A percentile compares a stretch with the other conserved stretches of the same genome.
Evolutionary conservation across 1,140 invertebrate genomes (phyloP).

Genomic region (Bombus balteatus): DNA sequence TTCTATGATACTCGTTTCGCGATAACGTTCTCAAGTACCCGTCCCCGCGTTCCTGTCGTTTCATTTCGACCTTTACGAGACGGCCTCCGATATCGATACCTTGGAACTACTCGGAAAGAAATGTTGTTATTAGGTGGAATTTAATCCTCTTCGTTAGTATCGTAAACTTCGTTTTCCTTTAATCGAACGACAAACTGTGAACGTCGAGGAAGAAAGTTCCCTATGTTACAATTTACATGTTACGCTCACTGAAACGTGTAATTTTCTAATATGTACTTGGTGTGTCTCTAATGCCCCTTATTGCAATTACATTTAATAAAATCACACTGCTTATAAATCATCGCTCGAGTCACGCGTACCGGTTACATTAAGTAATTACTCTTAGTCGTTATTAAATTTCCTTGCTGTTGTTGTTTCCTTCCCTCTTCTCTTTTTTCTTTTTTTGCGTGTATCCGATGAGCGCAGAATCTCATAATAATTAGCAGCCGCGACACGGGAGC

Average conservation of each 20-base stretch:
- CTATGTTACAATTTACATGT: not conserved
- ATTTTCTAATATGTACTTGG: not conserved
- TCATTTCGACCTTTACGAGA: slow-evolving; percentile 68
- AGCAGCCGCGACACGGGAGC: slow-evolving; percentile 25
- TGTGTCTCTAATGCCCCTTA: too few relatives aligned
- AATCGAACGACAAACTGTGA: slow-evolving; percentile 12
- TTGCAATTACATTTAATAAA: not conserved
- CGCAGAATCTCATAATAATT: slow-evolving; percentile 50
- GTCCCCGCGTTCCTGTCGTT: slow-evolving; percentile 71
- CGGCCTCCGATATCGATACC: slow-evolving; percentile 54
- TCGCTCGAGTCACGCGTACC: not conserved
- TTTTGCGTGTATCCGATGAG: slow-evolving; percentile 4
- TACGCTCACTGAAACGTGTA: not conserved
- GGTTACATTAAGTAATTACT: slow-evolving; percentile 4
- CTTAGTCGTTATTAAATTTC: not conserved
- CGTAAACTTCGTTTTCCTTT: slow-evolving; percentile 12
- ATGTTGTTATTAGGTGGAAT: slow-evolving; percentile 58
- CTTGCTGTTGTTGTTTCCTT: not conserved
- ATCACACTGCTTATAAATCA: not conserved
- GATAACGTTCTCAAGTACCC: slow-evolving; percentile 63
- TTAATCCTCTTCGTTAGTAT: slow-evolving; percentile 57
- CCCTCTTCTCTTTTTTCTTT: not conserved
- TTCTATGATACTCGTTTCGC: slow-evolving; percentile 64
- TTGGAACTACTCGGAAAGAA: slow-evolving; percentile 18
- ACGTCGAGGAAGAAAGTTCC: too few relatives aligned